These are phyloP conservation scores for Noctua janthe DNA, from an alignment of 2,888 invertebrate genomes.

Conservation along the genomic window DNA sequence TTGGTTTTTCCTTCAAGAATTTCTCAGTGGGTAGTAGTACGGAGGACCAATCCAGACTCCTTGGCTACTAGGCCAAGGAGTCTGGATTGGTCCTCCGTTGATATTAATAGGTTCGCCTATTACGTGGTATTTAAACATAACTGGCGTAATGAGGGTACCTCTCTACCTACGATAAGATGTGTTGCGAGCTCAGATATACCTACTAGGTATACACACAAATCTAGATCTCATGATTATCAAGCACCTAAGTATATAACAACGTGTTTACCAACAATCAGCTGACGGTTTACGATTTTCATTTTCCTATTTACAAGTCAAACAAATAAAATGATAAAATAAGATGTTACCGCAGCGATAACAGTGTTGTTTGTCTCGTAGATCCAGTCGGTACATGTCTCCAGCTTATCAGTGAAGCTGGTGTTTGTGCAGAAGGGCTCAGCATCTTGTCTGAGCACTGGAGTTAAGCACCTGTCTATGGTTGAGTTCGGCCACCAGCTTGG, in stretches of 20 bases:
- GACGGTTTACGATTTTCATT: not conserved
- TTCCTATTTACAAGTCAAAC: not conserved
- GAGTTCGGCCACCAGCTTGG: conserved; percentile 81
- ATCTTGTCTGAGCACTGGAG: conserved; percentile 67
- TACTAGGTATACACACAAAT: not conserved
- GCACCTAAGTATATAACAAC: not conserved
- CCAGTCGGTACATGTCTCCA: conserved; percentile 77
- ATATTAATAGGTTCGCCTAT: too few species aligned
- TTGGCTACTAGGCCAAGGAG: too few species aligned
- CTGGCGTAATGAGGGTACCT: too few species aligned
- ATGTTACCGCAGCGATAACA: conserved; percentile 79
- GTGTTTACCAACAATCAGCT: not conserved
- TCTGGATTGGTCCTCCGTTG: too few species aligned
- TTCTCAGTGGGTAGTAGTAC: too few species aligned
- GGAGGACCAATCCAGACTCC: too few species aligned
- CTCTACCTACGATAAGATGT: too few species aligned
- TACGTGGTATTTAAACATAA: too few species aligned
- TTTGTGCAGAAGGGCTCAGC: conserved; percentile 67
- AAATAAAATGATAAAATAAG: conserved; percentile 11
- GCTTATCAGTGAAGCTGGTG: conserved; percentile 70
- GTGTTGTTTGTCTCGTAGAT: conserved; percentile 81
- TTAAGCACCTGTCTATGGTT: conserved; percentile 75
- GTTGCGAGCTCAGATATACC: too few species aligned
- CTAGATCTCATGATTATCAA: not conserved
- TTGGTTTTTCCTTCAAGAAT: too few species aligned